These are phyloP conservation scores for Herpetotheres cachinnans DNA, from an alignment of 2,113 vertebrate species.

Conservation along the genomic window DNA sequence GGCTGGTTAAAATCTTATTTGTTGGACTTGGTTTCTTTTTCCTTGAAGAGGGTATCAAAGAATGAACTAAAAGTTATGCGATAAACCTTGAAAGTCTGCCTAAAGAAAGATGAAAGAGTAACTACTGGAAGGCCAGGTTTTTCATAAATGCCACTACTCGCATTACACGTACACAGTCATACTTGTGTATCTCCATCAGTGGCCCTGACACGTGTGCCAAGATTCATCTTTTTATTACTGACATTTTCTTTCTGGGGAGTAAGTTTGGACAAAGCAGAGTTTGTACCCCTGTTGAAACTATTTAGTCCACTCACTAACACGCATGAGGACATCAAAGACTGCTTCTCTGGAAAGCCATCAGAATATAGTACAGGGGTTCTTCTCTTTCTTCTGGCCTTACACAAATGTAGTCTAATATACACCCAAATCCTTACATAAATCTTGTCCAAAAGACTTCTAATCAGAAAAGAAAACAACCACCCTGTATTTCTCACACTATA, in stretches of 20 bases:
- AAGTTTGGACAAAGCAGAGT: neutral
- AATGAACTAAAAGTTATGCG: neutral
- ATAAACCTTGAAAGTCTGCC: neutral
- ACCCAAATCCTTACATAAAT: neutral
- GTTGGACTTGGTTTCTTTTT: neutral
- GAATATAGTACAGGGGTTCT: neutral
- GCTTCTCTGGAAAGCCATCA: neutral
- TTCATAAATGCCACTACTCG: neutral
- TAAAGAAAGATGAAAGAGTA: neutral
- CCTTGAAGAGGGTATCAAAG: neutral
- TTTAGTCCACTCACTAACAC: neutral
- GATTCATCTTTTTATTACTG: neutral
- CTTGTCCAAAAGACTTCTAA: constrained; percentile 6
- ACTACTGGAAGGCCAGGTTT: neutral
- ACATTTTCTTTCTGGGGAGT: neutral
- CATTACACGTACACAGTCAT: neutral
- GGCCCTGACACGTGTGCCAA: neutral
- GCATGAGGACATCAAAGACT: neutral
- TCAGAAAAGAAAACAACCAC: constrained; percentile 32
- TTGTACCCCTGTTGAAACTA: neutral
- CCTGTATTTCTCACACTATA: neutral
- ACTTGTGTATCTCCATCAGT: neutral
- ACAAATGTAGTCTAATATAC: neutral
- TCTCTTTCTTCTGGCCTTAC: neutral
- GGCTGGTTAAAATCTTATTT: neutral